These are phyloP conservation scores for Hyppa rectilinea DNA, from an alignment of 2,888 invertebrate species.

Conservation along the genomic window DNA sequence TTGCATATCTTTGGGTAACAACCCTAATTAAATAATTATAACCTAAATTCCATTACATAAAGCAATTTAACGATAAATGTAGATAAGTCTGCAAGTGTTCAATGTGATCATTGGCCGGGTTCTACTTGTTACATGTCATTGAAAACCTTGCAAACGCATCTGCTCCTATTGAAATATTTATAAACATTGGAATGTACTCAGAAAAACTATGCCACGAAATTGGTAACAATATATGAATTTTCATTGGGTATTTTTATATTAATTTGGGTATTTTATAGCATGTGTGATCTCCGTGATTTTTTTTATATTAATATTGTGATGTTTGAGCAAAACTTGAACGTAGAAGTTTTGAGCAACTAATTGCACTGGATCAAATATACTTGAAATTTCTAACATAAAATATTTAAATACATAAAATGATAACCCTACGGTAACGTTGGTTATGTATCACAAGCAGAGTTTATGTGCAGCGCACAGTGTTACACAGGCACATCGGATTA, in stretches of 20 bases:
- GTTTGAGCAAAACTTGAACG: conserved; percentile 32
- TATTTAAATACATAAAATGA: conserved; percentile 52
- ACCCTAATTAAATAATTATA: conserved; percentile 54
- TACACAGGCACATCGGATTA: conserved; percentile 63
- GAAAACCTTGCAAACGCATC: conserved; percentile 49
- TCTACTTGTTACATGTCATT: conserved; percentile 7
- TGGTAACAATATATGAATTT: conserved; percentile 57
- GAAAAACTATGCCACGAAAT: conserved; percentile 56
- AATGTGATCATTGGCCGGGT: conserved; percentile 11
- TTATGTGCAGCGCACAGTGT: conserved; percentile 62
- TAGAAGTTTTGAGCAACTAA: conserved; percentile 50
- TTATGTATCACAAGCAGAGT: conserved; percentile 74
- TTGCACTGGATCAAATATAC: conserved; percentile 23
- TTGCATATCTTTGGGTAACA: conserved; percentile 41
- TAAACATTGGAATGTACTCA: conserved; percentile 63
- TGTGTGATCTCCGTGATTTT: conserved; percentile 72
- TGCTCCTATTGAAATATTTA: conserved; percentile 46
- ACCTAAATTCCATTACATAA: conserved; percentile 53
- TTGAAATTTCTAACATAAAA: conserved; percentile 57
- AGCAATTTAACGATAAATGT: conserved; percentile 30
- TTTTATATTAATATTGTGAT: conserved; percentile 48
- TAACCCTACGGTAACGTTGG: conserved; percentile 75
- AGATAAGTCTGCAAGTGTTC: conserved; percentile 42
- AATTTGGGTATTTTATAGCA: conserved; percentile 28
- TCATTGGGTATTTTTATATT: conserved; percentile 25